Evolutionary conservation across 2,113 vertebrate genomes (phyloP).

Genomic region (Bos taurus): DNA sequence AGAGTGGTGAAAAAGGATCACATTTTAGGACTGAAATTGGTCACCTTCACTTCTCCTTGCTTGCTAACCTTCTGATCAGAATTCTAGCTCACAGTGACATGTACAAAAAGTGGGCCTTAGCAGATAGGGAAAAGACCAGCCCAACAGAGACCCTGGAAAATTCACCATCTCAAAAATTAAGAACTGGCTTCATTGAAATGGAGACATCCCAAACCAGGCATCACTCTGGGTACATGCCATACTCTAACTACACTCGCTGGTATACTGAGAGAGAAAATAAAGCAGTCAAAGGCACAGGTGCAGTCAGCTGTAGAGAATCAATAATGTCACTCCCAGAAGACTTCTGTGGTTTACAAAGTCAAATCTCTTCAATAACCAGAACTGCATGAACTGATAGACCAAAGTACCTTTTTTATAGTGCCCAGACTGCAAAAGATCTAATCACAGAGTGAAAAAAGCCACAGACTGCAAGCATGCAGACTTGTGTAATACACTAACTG

Average conservation of each 20-base stretch:
- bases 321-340: not conserved
- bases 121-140: not conserved
- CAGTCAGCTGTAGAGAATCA: constrained; percentile 18
- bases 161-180: not conserved
- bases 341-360: constrained; percentile 43
- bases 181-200: constrained; percentile 6
- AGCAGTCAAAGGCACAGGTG: not conserved
- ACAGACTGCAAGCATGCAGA: not conserved
- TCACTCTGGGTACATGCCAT: not conserved
- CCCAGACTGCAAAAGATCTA: not conserved
- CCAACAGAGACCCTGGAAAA: not conserved
- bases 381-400: constrained; percentile 25
- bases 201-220: not conserved
- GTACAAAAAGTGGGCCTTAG: not conserved
- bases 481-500: not conserved
- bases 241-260: not conserved
- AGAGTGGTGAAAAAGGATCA: not conserved
- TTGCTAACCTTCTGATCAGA: not conserved
- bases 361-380: constrained; percentile 35
- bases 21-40: constrained; percentile 9
- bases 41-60: not conserved
- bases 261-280: constrained; percentile 35
- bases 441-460: not conserved
- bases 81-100: not conserved
- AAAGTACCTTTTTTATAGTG: not conserved